Percentiles rank a stretch among this genome's conserved stretches.
These are phyloP conservation scores for Siniperca scherzeri DNA, from an alignment of 2,797 vertebrate species.

Conservation along the genomic window DNA sequence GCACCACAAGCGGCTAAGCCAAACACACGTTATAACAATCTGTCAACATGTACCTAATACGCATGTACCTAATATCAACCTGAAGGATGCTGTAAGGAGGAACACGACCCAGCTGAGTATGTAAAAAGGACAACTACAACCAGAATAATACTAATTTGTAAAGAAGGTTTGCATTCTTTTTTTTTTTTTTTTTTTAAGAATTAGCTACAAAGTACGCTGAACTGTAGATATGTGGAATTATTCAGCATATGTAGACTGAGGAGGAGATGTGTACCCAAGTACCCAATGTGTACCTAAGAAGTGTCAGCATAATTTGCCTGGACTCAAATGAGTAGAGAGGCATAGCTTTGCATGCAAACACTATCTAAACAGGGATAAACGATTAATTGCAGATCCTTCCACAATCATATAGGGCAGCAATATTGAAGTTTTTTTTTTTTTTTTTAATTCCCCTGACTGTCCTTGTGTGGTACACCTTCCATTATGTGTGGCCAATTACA, in stretches of 20 bases:
- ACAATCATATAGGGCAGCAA: slow-evolving; percentile 34
- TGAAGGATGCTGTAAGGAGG: slow-evolving; percentile 31
- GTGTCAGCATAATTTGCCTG: slow-evolving; percentile 37
- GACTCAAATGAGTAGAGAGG: slow-evolving; percentile 41
- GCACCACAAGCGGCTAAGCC: slow-evolving; percentile 32
- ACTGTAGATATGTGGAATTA: slow-evolving; percentile 16
- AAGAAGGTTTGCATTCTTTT: not conserved
- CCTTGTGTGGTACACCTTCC: slow-evolving; percentile 1
- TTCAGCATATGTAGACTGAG: slow-evolving; percentile 24
- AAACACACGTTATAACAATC: slow-evolving; percentile 41
- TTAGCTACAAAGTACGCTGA: not conserved
- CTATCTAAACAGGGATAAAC: slow-evolving; percentile 10
- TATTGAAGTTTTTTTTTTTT: not conserved
- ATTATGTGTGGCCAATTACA: slow-evolving; percentile 14
- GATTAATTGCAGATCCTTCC: slow-evolving; percentile 42
- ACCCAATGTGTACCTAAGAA: slow-evolving; percentile 13
- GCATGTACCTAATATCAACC: slow-evolving; percentile 42
- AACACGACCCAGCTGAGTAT: slow-evolving; percentile 34
- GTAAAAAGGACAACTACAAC: slow-evolving; percentile 21
- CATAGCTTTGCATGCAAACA: slow-evolving; percentile 50
- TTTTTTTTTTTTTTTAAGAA: not conserved
- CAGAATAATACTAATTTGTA: not conserved
- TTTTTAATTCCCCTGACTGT: slow-evolving; percentile 28
- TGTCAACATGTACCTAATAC: slow-evolving; percentile 55
- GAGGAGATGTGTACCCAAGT: slow-evolving; percentile 3